Evolutionary conservation across 2,888 invertebrate species (phyloP), one percentile per base, ranked within the genome.

Genomic region (Tachystola acroxantha): DNA sequence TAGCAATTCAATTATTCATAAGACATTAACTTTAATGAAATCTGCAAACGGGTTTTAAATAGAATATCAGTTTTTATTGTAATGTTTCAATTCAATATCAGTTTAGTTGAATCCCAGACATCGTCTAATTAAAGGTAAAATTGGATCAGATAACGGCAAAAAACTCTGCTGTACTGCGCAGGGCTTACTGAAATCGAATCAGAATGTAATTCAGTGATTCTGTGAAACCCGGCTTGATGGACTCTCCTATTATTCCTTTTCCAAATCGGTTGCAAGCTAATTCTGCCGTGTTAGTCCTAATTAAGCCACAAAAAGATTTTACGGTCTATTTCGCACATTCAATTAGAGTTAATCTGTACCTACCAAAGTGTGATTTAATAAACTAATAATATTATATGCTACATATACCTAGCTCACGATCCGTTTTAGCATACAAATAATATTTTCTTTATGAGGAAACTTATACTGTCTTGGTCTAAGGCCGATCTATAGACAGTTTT

Each of bases 311-410:
- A 64, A 67, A 66, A 58, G 57, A 60, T 61, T 63, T 64, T 48
- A 60, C 60, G 53, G 64, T 55, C 58, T 53, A 49, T 48, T 55
- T 56, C 57, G 53, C 53, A 37, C 53, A 52, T 61, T 50, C 54
- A 62, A 61, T 62, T 65, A 50, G 48, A 48, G 55, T 53, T 59
- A 64, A 65, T 64, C n/a, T n/a, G n/a, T n/a, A n/a, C n/a, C n/a
- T 20, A 20, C 6, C n/a, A n/a, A n/a, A n/a, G n/a, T n/a, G n/a
- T n/a, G n/a, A n/a, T n/a, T n/a, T n/a, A n/a, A n/a, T n/a, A n/a
- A n/a, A n/a, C n/a, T n/a, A n/a, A n/a, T n/a, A n/a, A n/a, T n/a
- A n/a, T n/a, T n/a, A n/a, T n/a, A n/a, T n/a, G n/a, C n/a, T n/a
- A n/a, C n/a, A n/a, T n/a, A n/a, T n/a, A n/a, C n/a, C n/a, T n/a